phyloP scores from a whole-genome alignment of 2,888 invertebrate genomes.

The Sepioteuthis lessoniana region DNA sequence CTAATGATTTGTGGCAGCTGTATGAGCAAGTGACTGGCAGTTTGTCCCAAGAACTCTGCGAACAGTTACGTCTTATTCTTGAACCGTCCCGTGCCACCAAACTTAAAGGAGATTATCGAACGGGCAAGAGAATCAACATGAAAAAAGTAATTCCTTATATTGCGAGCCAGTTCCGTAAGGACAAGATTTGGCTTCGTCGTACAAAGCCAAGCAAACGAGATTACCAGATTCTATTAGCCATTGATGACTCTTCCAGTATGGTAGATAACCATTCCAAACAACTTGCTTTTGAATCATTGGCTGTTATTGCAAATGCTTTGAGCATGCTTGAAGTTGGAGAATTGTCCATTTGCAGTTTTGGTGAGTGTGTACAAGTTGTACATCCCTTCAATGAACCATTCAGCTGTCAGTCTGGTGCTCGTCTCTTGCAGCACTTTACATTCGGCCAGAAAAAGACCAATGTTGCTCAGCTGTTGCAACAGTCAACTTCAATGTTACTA shows the following conservation, averaged over 20 bases:
- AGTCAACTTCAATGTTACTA: conserved; percentile 81
- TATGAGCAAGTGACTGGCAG: conserved; percentile 74
- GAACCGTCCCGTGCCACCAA: conserved; percentile 96
- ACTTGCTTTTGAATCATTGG: conserved; percentile 94
- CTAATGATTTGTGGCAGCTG: conserved; percentile 72
- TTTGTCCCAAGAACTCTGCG: conserved; percentile 89
- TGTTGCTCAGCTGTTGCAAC: conserved; percentile 86
- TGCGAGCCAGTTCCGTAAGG: conserved; percentile 98
- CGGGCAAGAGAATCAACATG: conserved; percentile 98
- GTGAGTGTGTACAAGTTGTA: conserved; percentile 83
- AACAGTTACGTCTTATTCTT: conserved; percentile 92
- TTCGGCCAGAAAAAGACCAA: conserved; percentile 93
- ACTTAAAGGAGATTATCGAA: conserved; percentile 94
- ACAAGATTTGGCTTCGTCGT: conserved; percentile 97
- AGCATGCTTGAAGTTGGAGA: conserved; percentile 95
- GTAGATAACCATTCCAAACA: conserved; percentile 79
- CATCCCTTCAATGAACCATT: conserved; percentile 90
- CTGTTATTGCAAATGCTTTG: conserved; percentile 89
- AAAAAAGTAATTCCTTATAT: conserved; percentile 98
- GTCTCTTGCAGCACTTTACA: conserved; percentile 78
- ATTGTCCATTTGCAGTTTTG: conserved; percentile 85
- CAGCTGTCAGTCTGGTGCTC: conserved; percentile 88
- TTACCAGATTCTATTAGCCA: conserved; percentile 91
- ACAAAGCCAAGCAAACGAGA: conserved; percentile 96
- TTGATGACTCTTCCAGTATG: conserved; percentile 92